Evolutionary conservation across 2,113 vertebrate genomes (phyloP).

Genomic region (Gymnogyps californianus): DNA sequence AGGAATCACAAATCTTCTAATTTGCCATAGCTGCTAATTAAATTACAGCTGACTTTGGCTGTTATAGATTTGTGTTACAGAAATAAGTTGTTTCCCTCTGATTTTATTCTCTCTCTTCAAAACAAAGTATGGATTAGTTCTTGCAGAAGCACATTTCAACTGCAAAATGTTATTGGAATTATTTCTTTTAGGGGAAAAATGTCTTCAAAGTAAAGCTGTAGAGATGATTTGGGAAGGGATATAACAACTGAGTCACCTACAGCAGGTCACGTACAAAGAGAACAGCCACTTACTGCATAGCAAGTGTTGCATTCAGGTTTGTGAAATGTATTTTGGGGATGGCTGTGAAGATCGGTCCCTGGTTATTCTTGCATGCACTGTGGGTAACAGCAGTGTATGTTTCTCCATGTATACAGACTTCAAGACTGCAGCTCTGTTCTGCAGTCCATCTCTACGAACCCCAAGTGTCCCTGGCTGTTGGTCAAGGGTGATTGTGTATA

Average conservation of each 20-base stretch:
- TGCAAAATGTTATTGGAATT: not conserved
- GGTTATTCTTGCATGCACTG: not conserved
- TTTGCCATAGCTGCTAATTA: slow-evolving; percentile 46
- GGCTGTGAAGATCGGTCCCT: not conserved
- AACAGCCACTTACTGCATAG: not conserved
- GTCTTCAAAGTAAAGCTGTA: not conserved
- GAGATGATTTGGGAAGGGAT: not conserved
- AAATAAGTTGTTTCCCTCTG: slow-evolving; percentile 13
- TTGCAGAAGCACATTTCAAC: not conserved
- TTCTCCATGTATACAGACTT: not conserved
- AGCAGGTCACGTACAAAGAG: not conserved
- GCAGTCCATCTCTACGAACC: not conserved
- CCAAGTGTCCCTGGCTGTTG: not conserved
- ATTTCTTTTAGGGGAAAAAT: not conserved
- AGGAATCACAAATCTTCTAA: slow-evolving; percentile 14
- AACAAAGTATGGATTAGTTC: not conserved
- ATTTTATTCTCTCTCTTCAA: not conserved
- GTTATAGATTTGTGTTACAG: not conserved
- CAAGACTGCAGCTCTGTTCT: not conserved
- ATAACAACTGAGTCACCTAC: not conserved
- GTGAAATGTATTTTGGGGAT: not conserved
- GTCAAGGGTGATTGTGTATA: too few species aligned
- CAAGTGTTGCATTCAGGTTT: not conserved
- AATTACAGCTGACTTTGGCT: slow-evolving; percentile 33
- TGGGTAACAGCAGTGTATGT: rapidly evolving